A percentile compares a stretch with the other conserved stretches of the same genome.
Conservation (phyloP, 1,140 invertebrate genomes). For the Andrena cerasifolii region DNA sequence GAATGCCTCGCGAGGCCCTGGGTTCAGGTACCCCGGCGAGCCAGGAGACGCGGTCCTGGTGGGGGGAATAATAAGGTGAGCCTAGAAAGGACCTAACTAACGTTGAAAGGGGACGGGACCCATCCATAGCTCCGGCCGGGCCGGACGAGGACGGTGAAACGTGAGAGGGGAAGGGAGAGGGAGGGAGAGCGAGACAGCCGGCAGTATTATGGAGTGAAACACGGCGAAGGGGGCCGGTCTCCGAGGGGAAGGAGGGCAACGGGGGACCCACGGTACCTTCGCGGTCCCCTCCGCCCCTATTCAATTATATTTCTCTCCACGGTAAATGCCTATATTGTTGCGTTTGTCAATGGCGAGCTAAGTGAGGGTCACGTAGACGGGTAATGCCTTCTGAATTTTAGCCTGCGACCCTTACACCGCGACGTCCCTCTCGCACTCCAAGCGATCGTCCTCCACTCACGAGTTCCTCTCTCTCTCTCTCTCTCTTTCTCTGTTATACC, state of each 20-base stretch:
- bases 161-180: slow-evolving; percentile 35
- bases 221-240: slow-evolving; percentile 5
- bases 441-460: no score
- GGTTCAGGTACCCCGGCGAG: slow-evolving; percentile 65
- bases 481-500: background rate
- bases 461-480: background rate
- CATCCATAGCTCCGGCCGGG: slow-evolving; percentile 56
- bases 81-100: slow-evolving; percentile 80
- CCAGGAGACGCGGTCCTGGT: slow-evolving; percentile 53
- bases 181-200: slow-evolving; percentile 16
- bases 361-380: slow-evolving; percentile 79
- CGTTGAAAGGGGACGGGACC: slow-evolving; percentile 71
- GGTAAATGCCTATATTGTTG: slow-evolving; percentile 83
- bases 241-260: slow-evolving; percentile 21
- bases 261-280: slow-evolving; percentile 55
- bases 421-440: background rate
- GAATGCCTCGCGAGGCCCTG: slow-evolving; percentile 62
- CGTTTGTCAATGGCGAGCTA: slow-evolving; percentile 81
- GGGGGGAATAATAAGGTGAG: slow-evolving; percentile 78
- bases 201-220: slow-evolving; percentile 37
- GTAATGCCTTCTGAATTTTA: slow-evolving; percentile 69
- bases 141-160: slow-evolving; percentile 38
- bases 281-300: slow-evolving; percentile 69
- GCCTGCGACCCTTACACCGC: slow-evolving; percentile 60
- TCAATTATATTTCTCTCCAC: slow-evolving; percentile 81